phyloP scores from a whole-genome alignment of 2,113 vertebrate genomes.

The Neodontobutis hainanensis region DNA sequence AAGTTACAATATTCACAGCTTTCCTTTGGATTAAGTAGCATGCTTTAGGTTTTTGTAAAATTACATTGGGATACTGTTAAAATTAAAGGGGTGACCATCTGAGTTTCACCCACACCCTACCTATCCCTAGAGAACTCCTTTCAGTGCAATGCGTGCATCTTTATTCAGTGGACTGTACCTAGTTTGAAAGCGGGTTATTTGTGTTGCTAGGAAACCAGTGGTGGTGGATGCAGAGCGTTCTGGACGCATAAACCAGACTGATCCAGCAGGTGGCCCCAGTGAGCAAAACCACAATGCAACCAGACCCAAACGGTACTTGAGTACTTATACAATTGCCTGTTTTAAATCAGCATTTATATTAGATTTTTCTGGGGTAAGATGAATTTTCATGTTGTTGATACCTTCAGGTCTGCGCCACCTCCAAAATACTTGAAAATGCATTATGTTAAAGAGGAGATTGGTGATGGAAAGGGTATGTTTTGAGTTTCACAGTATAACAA shows the following conservation, averaged over 20 bases:
- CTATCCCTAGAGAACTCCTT: slow-evolving; percentile 19
- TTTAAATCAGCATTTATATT: not conserved
- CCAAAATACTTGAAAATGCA: slow-evolving; percentile 86
- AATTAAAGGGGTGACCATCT: not conserved
- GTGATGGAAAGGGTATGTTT: slow-evolving; percentile 80
- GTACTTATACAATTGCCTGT: not conserved
- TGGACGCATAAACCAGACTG: slow-evolving; percentile 69
- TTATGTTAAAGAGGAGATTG: slow-evolving; percentile 83
- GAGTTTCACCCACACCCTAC: slow-evolving; percentile 3
- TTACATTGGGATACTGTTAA: not conserved
- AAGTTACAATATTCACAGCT: not conserved
- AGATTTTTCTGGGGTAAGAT: not conserved
- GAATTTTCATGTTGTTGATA: slow-evolving; percentile 1
- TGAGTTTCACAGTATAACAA: not conserved
- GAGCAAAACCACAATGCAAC: slow-evolving; percentile 72
- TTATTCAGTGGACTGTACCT: slow-evolving; percentile 25
- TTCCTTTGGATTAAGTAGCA: not conserved
- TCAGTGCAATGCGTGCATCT: slow-evolving; percentile 21
- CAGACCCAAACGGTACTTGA: slow-evolving; percentile 71
- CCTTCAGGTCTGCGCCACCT: slow-evolving; percentile 75
- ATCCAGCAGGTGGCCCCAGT: slow-evolving; percentile 66
- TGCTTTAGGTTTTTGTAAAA: not conserved
- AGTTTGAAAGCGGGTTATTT: slow-evolving; percentile 43
- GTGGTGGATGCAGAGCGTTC: slow-evolving; percentile 71
- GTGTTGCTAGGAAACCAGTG: slow-evolving; percentile 72